Evolutionary conservation across 1,140 invertebrate species (phyloP), one percentile per base, ranked within the genome.

Genomic region (Calephelis nemesis): DNA sequence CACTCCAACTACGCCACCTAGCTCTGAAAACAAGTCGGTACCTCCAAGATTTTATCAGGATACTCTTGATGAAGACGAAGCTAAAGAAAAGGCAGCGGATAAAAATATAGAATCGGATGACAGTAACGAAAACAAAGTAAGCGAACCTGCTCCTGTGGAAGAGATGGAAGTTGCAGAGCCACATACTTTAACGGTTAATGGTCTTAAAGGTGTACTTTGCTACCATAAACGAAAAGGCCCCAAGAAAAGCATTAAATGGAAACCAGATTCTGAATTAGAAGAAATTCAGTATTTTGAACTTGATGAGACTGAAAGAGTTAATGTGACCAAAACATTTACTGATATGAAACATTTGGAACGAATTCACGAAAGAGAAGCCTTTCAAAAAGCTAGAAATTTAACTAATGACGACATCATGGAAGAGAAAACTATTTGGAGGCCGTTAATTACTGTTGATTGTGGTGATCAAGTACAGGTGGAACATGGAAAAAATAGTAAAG

Each of bases 301-400:
- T 52, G 98, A 99, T 90, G 97, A 98, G 91, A 98, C 95, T 5
- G 98, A 99, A 92, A 94, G 98, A 82, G 97, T 98, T 0, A 98
- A 98, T 92, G 98, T 99, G 0, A 98, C 97, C 0, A 96, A 97
- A 86, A 96, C 96, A 42, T 98, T 98, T 88, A 95, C 94, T n/a
- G 97, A 98, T 74, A 96, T 98, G 95, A 98, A 97, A 84, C 95
- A 96, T 83, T 95, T 97, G 93, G 98, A 99, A 81, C 95, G 96
- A 68, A 93, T 95, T 72, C 93, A 95, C 74, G 98, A 99, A 89
- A 94, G 97, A 65, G 95, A 98, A 90, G 96, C 96, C 39, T 95
- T 96, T 75, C 94, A 96, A 87, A 92, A 93, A 49, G 95, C 94
- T 0, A 94, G 96, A 73, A 96, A 97, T 91, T 91, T 96, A 62